These are phyloP conservation scores for Drosophila punjabiensis DNA, from an alignment of 1,140 invertebrate genomes.

Conservation along the genomic window DNA sequence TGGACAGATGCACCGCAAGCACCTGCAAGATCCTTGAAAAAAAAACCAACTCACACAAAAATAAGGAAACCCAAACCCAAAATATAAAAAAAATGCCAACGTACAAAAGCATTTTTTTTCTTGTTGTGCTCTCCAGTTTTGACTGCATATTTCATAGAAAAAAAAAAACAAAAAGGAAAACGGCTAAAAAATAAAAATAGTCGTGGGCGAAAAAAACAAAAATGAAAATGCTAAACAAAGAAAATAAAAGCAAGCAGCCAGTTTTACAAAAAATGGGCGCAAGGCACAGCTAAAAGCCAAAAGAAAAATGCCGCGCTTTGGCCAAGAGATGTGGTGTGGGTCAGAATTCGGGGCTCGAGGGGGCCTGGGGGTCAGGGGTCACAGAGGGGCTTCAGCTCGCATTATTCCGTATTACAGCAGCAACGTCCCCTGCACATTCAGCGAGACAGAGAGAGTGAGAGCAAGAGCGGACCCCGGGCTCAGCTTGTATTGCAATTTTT, in stretches of 20 bases:
- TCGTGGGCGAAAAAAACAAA: conserved; percentile 59
- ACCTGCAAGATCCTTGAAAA: conserved; percentile 71
- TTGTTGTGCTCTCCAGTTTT: conserved; percentile 25
- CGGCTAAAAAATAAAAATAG: conserved; percentile 40
- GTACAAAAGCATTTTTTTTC: conserved; percentile 67
- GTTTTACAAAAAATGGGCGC: conserved; percentile 72
- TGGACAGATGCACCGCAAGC: conserved; percentile 43
- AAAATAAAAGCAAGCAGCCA: conserved; percentile 68
- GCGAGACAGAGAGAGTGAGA: not conserved
- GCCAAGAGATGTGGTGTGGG: not conserved
- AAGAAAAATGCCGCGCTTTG: conserved; percentile 69
- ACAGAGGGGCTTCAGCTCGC: conserved; percentile 48
- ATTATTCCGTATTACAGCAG: conserved; percentile 79
- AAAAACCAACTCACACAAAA: conserved; percentile 14
- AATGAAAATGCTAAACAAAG: conserved; percentile 78
- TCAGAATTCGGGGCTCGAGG: not conserved
- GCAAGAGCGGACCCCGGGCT: conserved; percentile 32
- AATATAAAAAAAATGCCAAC: conserved; percentile 45
- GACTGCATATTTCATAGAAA: conserved; percentile 70
- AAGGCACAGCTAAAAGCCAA: conserved; percentile 62
- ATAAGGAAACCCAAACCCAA: conserved; percentile 27
- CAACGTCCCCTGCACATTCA: conserved; percentile 37
- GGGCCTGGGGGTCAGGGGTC: not conserved
- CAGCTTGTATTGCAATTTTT: conserved; percentile 83
- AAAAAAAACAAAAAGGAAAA: conserved; percentile 23